phyloP scores from a whole-genome alignment of 2,888 invertebrate genomes.

The Apantesis nais region DNA sequence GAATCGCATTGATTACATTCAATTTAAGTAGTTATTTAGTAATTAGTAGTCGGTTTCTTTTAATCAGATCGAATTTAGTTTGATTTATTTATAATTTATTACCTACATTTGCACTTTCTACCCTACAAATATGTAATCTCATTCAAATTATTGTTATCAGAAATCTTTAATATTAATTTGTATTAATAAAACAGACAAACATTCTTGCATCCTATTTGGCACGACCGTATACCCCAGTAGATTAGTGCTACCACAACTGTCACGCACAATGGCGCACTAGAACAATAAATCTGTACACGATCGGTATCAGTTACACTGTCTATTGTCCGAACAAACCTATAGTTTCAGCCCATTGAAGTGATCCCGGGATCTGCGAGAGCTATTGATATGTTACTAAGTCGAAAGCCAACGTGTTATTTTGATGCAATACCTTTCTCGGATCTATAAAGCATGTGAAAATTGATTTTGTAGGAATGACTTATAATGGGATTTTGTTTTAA shows the following conservation, averaged over 20 bases:
- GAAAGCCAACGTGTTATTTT: constrained; percentile 28
- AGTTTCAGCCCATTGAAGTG: constrained; percentile 48
- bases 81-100: not conserved
- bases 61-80: no score
- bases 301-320: constrained; percentile 45
- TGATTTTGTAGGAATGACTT: not conserved
- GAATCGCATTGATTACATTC: no score
- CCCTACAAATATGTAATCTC: not conserved
- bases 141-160: not conserved
- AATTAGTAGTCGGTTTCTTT: no score
- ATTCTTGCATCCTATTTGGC: constrained; percentile 3
- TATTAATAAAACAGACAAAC: not conserved
- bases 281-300: constrained; percentile 50
- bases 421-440: not conserved
- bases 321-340: constrained; percentile 39
- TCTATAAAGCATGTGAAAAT: not conserved
- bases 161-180: not conserved
- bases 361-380: constrained; percentile 26
- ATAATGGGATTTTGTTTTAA: not conserved
- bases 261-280: constrained; percentile 39
- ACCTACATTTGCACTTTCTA: not conserved
- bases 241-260: constrained; percentile 42
- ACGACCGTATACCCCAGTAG: constrained; percentile 19
- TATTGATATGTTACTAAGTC: constrained; percentile 38
- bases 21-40: no score